Base-by-base conservation (phyloP, 1,140 invertebrate genomes). In the Argopecten irradians region DNA sequence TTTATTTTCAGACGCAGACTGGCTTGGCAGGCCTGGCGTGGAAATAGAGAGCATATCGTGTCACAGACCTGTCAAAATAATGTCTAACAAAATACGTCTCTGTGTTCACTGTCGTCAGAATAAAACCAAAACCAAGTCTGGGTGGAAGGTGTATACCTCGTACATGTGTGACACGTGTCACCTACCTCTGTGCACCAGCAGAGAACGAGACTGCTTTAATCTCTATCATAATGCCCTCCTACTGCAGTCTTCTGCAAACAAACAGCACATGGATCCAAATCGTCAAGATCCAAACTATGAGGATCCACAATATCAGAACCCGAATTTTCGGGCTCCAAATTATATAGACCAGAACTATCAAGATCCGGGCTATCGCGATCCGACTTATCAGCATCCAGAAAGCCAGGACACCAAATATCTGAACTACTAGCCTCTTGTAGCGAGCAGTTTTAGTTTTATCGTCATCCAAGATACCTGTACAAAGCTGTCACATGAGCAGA, bases 151-250 rank as follows among this genome's bases (percentile, higher is more conserved):
- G 22, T 87, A 87, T 19, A 87, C 46, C 22, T 84, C 86, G 28
- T 87, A 87, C 39, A 35, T 34, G 22, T 87, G 86, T 87, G 34
- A 34, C 14, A 22, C 14, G n/a, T 87, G 86, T 87, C 36, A 87
- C 22, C 82, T 87, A 7, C 22, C 71, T 1, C 36, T 87, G 28
- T 87, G 86, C 34, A 83, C 35, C 33, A 41, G 34, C n/a, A 87
- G 36, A 36, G 36, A 35, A 3, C 83, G 86, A 33, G 35, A 87
- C 22, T 87, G 86, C n/a, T 87, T 87, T 87, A 32, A 87, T 34
- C 22, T 87, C 28, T 87, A 87, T 39, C 82, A 87, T 33, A 39
- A 7, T 22, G 86, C 32, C 16, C 28, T 36, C n/a, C n/a, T 71
- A 28, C 55, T 71, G n/a, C 55, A 71, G 55, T 71, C 55, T n/a